phyloP scores from a whole-genome alignment of 2,113 vertebrate species.

The Vimba vimba region DNA sequence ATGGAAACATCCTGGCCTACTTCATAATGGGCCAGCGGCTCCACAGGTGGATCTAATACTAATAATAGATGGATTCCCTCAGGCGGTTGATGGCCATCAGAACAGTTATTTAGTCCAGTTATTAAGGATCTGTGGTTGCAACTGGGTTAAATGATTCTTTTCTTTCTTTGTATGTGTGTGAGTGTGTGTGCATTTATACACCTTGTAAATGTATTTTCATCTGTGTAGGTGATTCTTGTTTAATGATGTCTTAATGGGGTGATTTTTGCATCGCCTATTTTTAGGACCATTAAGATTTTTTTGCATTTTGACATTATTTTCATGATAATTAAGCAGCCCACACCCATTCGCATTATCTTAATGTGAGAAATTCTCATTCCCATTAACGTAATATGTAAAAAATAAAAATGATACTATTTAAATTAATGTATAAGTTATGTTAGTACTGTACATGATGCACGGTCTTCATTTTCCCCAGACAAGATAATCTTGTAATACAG shows the following conservation, averaged over 20 bases:
- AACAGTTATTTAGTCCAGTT: constrained; percentile 44
- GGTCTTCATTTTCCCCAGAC: not conserved
- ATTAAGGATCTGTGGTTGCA: constrained; percentile 33
- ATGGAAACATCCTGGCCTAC: constrained; percentile 38
- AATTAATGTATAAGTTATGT: not conserved
- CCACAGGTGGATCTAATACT: constrained; percentile 39
- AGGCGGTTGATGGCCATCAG: constrained; percentile 25
- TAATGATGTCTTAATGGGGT: constrained; percentile 1
- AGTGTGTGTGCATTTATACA: not conserved
- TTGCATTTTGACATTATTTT: not conserved
- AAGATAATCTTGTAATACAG: not conserved
- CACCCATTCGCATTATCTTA: not conserved
- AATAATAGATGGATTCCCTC: constrained; percentile 44
- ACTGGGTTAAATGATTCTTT: constrained; percentile 34
- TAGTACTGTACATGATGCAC: not conserved
- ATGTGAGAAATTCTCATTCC: not conserved
- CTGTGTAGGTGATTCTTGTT: not conserved
- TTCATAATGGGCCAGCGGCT: constrained; percentile 40
- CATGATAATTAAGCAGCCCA: not conserved
- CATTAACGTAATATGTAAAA: not conserved
- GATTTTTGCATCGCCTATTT: not conserved
- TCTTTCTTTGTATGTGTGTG: not conserved
- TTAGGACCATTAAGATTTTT: not conserved
- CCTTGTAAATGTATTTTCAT: not conserved
- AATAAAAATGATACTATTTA: not conserved